Evolutionary conservation across 2,113 vertebrate genomes (phyloP).

Genomic region (Oryzias woworae): DNA sequence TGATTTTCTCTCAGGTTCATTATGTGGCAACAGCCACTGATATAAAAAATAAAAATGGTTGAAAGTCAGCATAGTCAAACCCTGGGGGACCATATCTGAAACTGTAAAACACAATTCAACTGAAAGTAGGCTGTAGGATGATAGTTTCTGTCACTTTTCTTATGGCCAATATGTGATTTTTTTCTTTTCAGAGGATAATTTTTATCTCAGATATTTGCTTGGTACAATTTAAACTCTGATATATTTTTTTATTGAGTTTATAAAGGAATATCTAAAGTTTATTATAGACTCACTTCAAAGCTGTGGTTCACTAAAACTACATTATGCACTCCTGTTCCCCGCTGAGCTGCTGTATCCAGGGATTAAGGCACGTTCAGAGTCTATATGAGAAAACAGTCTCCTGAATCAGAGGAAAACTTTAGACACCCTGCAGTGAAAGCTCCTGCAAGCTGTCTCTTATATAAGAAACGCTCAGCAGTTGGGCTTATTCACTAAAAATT

Average conservation of each 20-base stretch:
- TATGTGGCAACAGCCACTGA: too few species aligned
- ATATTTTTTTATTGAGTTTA: neutral
- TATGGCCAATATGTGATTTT: too few species aligned
- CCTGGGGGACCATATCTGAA: too few species aligned
- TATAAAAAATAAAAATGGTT: too few species aligned
- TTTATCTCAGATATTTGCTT: neutral
- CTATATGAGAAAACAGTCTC: slow-evolving; percentile 24
- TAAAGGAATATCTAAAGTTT: slow-evolving; percentile 1
- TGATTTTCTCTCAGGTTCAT: too few species aligned
- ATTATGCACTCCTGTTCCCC: slow-evolving; percentile 21
- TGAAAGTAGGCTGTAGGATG: too few species aligned
- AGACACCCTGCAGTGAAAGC: slow-evolving; percentile 7
- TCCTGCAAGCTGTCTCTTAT: slow-evolving; percentile 9
- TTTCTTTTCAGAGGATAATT: neutral
- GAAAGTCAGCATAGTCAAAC: too few species aligned
- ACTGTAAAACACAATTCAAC: too few species aligned
- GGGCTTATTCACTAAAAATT: slow-evolving; percentile 15
- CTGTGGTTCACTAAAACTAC: slow-evolving; percentile 19
- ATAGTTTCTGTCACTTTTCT: too few species aligned
- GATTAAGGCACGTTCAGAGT: slow-evolving; percentile 44
- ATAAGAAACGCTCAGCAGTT: too few species aligned
- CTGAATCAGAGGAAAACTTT: slow-evolving; percentile 23
- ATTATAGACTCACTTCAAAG: neutral
- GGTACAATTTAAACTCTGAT: neutral
- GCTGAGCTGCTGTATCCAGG: slow-evolving; percentile 41